Evolutionary conservation across 2,888 invertebrate species (phyloP).

Genomic region (Prionchulus punctatus): DNA sequence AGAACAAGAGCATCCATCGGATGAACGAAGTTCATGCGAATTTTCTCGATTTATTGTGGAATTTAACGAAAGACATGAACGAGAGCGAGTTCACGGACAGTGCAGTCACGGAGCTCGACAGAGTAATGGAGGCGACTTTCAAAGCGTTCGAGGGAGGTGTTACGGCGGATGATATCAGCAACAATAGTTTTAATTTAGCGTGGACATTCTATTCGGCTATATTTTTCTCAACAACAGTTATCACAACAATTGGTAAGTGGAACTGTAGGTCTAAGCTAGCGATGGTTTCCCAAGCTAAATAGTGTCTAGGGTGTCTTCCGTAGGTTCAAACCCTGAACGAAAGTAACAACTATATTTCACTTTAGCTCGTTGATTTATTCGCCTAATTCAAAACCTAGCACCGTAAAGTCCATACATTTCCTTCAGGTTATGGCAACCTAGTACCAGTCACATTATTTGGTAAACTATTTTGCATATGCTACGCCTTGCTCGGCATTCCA

Average conservation of each 20-base stretch:
- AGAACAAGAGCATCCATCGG: no score
- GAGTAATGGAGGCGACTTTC: not conserved
- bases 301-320: no score
- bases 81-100: not conserved
- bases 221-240: not conserved
- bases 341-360: no score
- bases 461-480: not conserved
- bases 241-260: constrained; percentile 1
- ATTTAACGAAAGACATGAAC: not conserved
- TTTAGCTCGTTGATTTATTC: no score
- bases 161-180: not conserved
- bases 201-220: not conserved
- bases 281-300: no score
- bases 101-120: not conserved
- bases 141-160: not conserved
- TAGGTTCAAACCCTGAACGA: no score
- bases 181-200: not conserved
- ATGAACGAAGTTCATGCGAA: no score
- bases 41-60: not conserved
- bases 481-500: not conserved
- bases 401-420: no score
- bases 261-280: no score
- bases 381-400: no score
- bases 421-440: not conserved
- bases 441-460: not conserved